Evolutionary conservation across 2,797 vertebrate genomes (phyloP).

Genomic region (Phataginus tetradactyla): DNA sequence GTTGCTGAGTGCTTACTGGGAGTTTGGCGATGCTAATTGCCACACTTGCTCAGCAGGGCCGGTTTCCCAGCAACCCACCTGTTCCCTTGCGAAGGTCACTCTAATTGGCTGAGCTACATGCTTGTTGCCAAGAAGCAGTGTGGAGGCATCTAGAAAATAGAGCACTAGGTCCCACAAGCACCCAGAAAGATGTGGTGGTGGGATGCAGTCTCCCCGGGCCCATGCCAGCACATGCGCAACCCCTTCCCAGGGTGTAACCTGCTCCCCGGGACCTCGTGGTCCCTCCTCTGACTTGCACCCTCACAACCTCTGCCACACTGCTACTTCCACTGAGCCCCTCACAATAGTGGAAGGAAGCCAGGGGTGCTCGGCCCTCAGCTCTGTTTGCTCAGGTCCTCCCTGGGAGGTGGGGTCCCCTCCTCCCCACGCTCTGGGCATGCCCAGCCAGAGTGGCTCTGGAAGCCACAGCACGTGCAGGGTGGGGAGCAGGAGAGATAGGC

Average conservation of each 20-base stretch:
- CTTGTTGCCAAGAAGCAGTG: constrained; percentile 79
- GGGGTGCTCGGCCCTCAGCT: not conserved
- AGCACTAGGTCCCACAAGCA: constrained; percentile 33
- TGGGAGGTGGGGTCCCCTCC: not conserved
- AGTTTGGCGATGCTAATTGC: constrained; percentile 67
- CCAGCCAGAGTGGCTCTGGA: not conserved
- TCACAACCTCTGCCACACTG: not conserved
- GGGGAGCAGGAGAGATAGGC: not conserved
- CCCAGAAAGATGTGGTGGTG: not conserved
- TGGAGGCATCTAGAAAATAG: constrained; percentile 78
- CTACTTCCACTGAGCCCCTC: not conserved
- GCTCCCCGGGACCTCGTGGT: not conserved
- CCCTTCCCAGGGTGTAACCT: not conserved
- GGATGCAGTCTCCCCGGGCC: not conserved
- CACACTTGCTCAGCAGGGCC: constrained; percentile 32
- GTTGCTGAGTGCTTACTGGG: not conserved
- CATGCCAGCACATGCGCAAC: rapidly evolving
- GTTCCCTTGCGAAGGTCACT: constrained; percentile 69
- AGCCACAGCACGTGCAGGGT: not conserved
- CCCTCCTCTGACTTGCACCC: not conserved
- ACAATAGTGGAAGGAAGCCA: not conserved
- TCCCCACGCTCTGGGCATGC: not conserved
- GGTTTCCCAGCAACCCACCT: constrained; percentile 69
- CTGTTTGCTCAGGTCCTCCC: not conserved
- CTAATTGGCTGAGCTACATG: constrained; percentile 63